phyloP scores from a whole-genome alignment of 2,797 vertebrate genomes.

The Botia almorhae region DNA sequence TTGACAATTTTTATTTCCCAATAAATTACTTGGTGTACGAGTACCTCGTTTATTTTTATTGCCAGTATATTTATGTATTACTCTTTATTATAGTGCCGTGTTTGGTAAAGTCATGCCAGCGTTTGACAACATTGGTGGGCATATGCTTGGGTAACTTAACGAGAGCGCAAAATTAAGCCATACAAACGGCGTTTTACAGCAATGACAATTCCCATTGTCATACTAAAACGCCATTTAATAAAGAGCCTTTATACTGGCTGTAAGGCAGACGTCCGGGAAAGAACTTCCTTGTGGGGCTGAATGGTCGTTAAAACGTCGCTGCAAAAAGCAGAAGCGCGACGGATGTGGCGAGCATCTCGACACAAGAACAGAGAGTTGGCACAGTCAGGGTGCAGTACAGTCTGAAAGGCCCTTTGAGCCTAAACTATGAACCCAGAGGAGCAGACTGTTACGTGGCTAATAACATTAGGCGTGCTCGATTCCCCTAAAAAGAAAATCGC shows the following conservation, averaged over 20 bases:
- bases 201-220: neutral
- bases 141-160: no score
- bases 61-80: neutral
- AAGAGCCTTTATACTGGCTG: conserved; percentile 2
- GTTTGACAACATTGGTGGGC: neutral
- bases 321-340: conserved; percentile 81
- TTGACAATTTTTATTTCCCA: neutral
- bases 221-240: neutral
- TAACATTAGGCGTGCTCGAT: conserved; percentile 92
- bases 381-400: conserved; percentile 59
- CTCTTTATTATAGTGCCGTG: neutral
- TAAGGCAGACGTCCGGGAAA: conserved; percentile 24
- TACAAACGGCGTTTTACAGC: neutral
- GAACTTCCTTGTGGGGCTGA: conserved; percentile 23
- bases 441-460: conserved; percentile 95
- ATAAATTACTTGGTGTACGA: conserved; percentile 15
- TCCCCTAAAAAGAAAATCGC: conserved; percentile 95
- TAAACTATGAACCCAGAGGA: conserved; percentile 93
- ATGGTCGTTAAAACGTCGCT: conserved; percentile 39
- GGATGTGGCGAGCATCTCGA: conserved; percentile 83
- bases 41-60: neutral
- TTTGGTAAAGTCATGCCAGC: no score
- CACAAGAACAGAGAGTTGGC: conserved; percentile 71
- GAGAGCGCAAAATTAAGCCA: neutral
- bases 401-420: conserved; percentile 58